Evolutionary conservation across 2,797 vertebrate genomes (phyloP).

Genomic region (Gymnodraco acuticeps): DNA sequence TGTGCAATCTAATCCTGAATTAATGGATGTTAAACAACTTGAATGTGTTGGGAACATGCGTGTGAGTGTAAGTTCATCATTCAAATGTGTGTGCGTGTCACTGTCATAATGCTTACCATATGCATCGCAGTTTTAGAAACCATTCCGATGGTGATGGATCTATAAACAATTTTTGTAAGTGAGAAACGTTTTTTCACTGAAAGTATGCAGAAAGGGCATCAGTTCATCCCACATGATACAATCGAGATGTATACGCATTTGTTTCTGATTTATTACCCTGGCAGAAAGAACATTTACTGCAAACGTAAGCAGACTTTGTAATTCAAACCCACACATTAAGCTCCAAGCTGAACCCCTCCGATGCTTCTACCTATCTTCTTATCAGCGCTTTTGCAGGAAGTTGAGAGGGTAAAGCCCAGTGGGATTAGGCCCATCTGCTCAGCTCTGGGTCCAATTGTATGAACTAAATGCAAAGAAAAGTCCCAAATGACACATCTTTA

Average conservation of each 20-base stretch:
- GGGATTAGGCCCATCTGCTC: conserved; percentile 14
- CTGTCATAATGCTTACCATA: conserved; percentile 61
- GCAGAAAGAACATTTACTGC: conserved; percentile 42
- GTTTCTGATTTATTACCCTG: conserved; percentile 48
- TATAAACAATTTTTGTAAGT: conserved; percentile 68
- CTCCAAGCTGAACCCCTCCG: conserved; percentile 29
- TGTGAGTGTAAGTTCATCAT: conserved; percentile 41
- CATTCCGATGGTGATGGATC: conserved; percentile 59
- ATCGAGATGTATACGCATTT: conserved; percentile 46
- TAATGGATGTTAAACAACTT: conserved; percentile 42
- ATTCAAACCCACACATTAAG: conserved; percentile 64
- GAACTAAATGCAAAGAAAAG: conserved; percentile 29
- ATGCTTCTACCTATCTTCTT: conserved; percentile 28
- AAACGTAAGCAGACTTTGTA: conserved; percentile 57
- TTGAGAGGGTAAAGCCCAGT: conserved; percentile 17
- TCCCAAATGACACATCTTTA: conserved; percentile 32
- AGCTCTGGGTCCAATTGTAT: conserved; percentile 22
- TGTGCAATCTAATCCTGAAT: conserved; percentile 29
- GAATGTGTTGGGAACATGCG: conserved; percentile 39
- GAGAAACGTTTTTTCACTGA: conserved; percentile 70
- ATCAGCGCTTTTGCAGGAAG: conserved; percentile 32
- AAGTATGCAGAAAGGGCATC: conserved; percentile 50
- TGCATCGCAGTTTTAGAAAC: conserved; percentile 64
- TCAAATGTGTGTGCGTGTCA: conserved; percentile 46
- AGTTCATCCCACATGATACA: conserved; percentile 46